Base-by-base conservation (phyloP, 2,888 invertebrate species). In the Sericinus montela region DNA sequence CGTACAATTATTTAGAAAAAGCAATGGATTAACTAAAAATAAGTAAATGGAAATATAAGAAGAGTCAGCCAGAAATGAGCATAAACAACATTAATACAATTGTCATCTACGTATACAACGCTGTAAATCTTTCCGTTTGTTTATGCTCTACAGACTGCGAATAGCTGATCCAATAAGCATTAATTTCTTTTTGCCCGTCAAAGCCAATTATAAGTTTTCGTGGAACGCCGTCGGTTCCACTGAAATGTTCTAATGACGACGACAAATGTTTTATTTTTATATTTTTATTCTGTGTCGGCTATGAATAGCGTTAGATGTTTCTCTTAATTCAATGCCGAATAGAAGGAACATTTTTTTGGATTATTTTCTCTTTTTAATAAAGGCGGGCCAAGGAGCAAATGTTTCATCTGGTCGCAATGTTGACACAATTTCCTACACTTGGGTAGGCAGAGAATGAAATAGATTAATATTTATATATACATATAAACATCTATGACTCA, bases 181-280 rank as follows among this genome's bases (percentile, higher is more conserved):
- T 25, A 32, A 44, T 44, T 35, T 35, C 36, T 62, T 54, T 61
- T 44, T 39, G 44, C 39, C 35, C 19, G 36, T 45, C 34, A 36
- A 44, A 43, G 32, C 35, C 45, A 44, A 36, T 45, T 49, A 40
- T 46, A 41, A 36, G 43, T 53, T 49, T 53, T 53, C 45, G 29
- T 49, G 47, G 41, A 38, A 53, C 47, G 23, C 11, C 15, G 39
- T 36, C 50, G 37, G 29, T 45, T 41, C 37, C 29, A 42, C 34
- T 36, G 50, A 45, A 28, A 45, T 45, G 45, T 48, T 48, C 25
- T 32, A 41, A 48, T 43, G 49, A 52, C 35, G 40, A 40, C 28
- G 43, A 11, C 25, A 25, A 29, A 29, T 11, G 8, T 8, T 7
- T 38, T 23, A 11, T 37, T 36, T 32, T 41, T 37, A 41, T 34